These are phyloP conservation scores for Poeciliopsis retropinna DNA, from an alignment of 2,113 vertebrate species.

Conservation along the genomic window DNA sequence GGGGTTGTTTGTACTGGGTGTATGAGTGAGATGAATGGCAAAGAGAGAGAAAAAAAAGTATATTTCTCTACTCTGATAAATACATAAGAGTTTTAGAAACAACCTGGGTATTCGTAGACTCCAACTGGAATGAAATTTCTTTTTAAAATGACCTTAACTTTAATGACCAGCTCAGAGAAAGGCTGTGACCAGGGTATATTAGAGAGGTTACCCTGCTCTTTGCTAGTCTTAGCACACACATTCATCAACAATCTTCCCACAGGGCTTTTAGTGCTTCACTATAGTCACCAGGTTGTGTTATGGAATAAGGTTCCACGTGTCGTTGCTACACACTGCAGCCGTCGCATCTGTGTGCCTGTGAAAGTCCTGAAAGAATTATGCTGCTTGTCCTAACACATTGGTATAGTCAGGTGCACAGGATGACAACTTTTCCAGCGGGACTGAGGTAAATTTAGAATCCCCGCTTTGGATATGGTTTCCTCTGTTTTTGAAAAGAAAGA, in stretches of 20 bases:
- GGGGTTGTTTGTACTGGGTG: background rate
- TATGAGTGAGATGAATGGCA: background rate
- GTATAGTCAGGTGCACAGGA: background rate
- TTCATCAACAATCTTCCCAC: constrained; percentile 67
- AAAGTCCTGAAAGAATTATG: constrained; percentile 15
- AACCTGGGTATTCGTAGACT: constrained; percentile 21
- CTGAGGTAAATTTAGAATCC: no score
- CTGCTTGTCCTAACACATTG: background rate
- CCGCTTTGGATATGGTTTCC: no score
- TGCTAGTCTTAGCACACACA: constrained; percentile 43
- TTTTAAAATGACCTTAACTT: constrained; percentile 49
- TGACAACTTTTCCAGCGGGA: no score
- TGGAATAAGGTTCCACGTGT: constrained; percentile 27
- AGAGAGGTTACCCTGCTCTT: constrained; percentile 54
- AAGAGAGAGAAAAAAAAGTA: background rate
- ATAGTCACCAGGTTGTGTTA: constrained; percentile 45
- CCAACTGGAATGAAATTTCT: constrained; percentile 13
- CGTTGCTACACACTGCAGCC: constrained; percentile 1
- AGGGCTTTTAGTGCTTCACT: constrained; percentile 40
- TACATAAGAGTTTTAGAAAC: background rate
- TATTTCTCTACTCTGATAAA: background rate
- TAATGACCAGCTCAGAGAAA: constrained; percentile 34
- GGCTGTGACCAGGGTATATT: constrained; percentile 39
- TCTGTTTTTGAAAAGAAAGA: no score
- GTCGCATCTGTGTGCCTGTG: constrained; percentile 27